Percentiles rank a stretch among this genome's conserved stretches.
Evolutionary conservation across 1,140 invertebrate species (phyloP).

Genomic region (Drosophila rufa): DNA sequence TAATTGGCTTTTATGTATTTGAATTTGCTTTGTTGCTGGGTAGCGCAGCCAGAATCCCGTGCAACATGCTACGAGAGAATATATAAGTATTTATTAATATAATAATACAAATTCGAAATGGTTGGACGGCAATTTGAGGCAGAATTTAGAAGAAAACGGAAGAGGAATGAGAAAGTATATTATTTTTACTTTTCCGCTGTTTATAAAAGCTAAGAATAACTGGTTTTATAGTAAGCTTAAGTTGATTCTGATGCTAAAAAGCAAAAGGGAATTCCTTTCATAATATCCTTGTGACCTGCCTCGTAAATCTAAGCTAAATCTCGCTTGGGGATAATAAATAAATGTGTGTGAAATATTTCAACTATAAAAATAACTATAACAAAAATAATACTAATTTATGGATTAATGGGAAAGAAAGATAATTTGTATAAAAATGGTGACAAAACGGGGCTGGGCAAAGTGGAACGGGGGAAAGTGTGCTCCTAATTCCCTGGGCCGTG

Average conservation of each 20-base stretch:
- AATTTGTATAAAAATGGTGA: conserved; percentile 28
- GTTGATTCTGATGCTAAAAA: no score
- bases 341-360: neutral
- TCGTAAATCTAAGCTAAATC: no score
- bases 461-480: conserved; percentile 20
- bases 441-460: neutral
- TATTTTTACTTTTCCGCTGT: neutral
- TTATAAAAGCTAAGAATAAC: neutral
- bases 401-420: conserved; percentile 1
- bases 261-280: neutral
- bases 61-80: conserved; percentile 41
- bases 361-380: neutral
- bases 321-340: neutral
- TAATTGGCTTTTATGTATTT: conserved; percentile 56
- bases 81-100: conserved; percentile 9
- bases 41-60: conserved; percentile 58
- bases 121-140: neutral
- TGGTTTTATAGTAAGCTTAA: neutral
- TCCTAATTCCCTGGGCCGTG: conserved; percentile 37
- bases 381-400: conserved; percentile 3
- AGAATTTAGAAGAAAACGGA: neutral
- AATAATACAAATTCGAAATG: conserved; percentile 12
- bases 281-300: neutral
- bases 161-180: neutral
- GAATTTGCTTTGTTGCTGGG: conserved; percentile 36